Conservation (phyloP, 2,113 vertebrate species). For the Corvus cornix region DNA sequence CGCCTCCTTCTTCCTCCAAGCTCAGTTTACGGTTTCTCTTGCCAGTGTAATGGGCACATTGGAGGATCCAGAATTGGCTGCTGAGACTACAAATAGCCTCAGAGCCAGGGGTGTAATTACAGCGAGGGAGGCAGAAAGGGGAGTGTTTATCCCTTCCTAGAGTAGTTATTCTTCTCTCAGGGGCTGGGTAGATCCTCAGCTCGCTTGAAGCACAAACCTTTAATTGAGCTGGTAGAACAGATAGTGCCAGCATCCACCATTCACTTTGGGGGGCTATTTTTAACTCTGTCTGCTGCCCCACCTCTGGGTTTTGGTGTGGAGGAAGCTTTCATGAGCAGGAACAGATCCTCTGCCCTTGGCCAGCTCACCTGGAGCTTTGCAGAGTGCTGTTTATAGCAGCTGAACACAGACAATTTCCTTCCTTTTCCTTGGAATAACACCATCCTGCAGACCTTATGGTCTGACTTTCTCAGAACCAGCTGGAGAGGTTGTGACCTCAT, state of each 20-base stretch:
- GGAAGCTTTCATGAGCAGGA: slow-evolving; percentile 52
- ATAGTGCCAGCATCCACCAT: neutral
- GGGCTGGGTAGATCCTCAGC: neutral
- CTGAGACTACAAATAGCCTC: slow-evolving; percentile 64
- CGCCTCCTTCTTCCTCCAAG: slow-evolving; percentile 26
- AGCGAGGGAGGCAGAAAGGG: slow-evolving; percentile 12
- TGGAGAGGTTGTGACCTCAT: neutral
- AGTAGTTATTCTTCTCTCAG: slow-evolving; percentile 19
- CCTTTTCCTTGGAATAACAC: neutral
- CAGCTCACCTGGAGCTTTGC: slow-evolving; percentile 51
- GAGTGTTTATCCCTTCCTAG: neutral
- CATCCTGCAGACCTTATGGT: neutral
- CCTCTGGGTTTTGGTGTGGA: neutral
- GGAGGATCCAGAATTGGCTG: slow-evolving; percentile 40
- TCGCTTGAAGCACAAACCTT: neutral
- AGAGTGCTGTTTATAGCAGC: neutral
- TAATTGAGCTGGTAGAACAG: slow-evolving; percentile 4
- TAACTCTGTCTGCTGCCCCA: slow-evolving; percentile 33
- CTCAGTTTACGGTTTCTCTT: slow-evolving; percentile 5
- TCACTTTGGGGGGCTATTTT: slow-evolving; percentile 37
- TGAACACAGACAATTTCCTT: neutral
- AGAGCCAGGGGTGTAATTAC: slow-evolving; percentile 57
- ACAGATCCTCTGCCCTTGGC: neutral
- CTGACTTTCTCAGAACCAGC: neutral
- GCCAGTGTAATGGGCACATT: slow-evolving; percentile 54